Evolutionary conservation across 2,113 vertebrate species (phyloP), one percentile per base, ranked within the genome.

Genomic region (Triplophysa dalaica): DNA sequence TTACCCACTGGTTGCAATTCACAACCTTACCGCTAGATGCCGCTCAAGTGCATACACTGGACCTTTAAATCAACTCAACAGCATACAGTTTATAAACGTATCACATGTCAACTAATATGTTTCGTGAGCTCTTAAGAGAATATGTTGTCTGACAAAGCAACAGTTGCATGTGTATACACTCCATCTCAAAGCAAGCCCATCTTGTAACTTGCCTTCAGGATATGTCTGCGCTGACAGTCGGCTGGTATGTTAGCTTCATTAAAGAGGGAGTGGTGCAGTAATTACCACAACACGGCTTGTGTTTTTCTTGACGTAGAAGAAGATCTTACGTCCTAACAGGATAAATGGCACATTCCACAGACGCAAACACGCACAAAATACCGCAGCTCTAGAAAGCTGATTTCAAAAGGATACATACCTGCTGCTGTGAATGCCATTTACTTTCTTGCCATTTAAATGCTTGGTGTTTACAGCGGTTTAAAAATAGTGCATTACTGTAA

Each of bases 331-430:
- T 65, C 33, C 75, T 26, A 12, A 69, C 61, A 26, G 52, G 56
- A 75, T 29, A 58, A 69, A 52, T 75, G 73, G 63, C 48, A 60
- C 72, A 65, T 76, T 79, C 77, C 70, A 38, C 13, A 79, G 17
- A 70, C 13, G 19, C 22, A 56, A 72, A 26, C 61, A 29, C 26
- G 22, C 68, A 65, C 56, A 19, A 74, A 58, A 50, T 9, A 62
- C 50, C 6, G 33, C 10, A 69, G 72, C 54, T 74, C 66, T 69
- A 48, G 68, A 81, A 81, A 78, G 68, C 11, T 22, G 54, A 60
- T 60, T 60, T 60, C 9, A 72, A 58, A 58, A 60, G 33, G 16
- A 43, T 29, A 73, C 22, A 22, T 70, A 52, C 68, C 69, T 43
- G 58, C 21, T 56, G 17, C 17, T 56, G 24, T 19, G 62, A 63